Evolutionary conservation across 2,797 vertebrate genomes (phyloP), one percentile per base, ranked within the genome.

Genomic region (Coregonus sp.): DNA sequence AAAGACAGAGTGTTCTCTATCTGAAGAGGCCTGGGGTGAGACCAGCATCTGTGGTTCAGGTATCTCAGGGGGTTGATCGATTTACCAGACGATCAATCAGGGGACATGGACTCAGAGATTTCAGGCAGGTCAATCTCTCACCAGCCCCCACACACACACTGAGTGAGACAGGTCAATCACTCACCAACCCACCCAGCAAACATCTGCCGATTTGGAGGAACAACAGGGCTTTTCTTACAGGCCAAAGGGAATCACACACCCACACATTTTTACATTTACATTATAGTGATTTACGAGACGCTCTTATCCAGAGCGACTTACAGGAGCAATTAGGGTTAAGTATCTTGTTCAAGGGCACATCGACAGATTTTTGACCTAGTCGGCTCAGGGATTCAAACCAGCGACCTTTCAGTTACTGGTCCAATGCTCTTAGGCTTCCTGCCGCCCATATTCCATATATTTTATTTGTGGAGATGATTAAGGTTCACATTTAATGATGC

Each of bases 41-140:
- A 59, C 56, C 52, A 56, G 33, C 35, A 67, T 72, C 63, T 68
- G 71, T 33, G 35, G 65, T 35, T 66, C 73, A 74, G 72, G 63
- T 69, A 74, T 68, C 78, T 69, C 74, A 72, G 70, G 51, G 31
- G 51, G 54, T 73, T 71, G 50, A 79, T 77, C 61, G 59, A 77
- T 82, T 79, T 71, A 72, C 74, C 72, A 75, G 78, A 51, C 59
- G 25, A 82, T 77, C 77, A 74, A 79, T 82, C 77, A 79, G 61
- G 14, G 6, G 72, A 66, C 74, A 73, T 70, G 66, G 47, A 79
- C 65, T 78, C 70, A 78, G 63, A 75, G 31, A 75, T 75, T 37
- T n/a, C 40, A 75, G 77, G 54, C 74, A 78, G 71, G 70, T 79
- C 80, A 82, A 78, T 82, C 80, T 74, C 70, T 79, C 79, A 76